Percentiles rank a stretch among this genome's conserved stretches.
Conservation (phyloP, 2,113 vertebrate genomes). For the Campylomormyrus tamandua region DNA sequence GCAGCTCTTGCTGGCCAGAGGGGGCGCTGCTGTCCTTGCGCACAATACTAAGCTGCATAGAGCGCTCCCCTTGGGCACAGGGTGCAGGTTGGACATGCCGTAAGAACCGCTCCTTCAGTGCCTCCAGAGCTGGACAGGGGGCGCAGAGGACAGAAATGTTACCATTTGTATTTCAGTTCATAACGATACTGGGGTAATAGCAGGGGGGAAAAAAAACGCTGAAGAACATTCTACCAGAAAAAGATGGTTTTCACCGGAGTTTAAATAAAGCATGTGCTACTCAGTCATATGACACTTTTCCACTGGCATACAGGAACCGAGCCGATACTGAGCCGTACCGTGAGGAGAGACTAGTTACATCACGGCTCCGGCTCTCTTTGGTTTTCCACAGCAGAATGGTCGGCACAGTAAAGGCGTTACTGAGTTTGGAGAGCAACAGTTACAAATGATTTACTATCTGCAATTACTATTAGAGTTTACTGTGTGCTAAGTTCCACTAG, state of each 20-base stretch:
- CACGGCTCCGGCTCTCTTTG: not conserved
- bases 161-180: not conserved
- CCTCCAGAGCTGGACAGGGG: slow-evolving; percentile 69
- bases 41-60: slow-evolving; percentile 69
- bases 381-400: not conserved
- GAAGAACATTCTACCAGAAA: not conserved
- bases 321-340: not conserved
- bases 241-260: not conserved
- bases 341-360: not conserved
- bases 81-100: slow-evolving; percentile 63
- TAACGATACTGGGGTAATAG: not conserved
- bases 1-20: slow-evolving; percentile 77
- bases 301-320: not conserved
- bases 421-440: too few species aligned
- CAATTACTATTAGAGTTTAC: not conserved
- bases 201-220: not conserved
- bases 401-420: not conserved
- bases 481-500: not conserved
- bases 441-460: not conserved
- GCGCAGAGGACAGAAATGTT: not conserved
- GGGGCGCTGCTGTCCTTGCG: slow-evolving; percentile 65
- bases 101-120: slow-evolving; percentile 82
- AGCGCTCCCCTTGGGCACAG: slow-evolving; percentile 53
- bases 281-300: not conserved
- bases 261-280: not conserved